phyloP scores from a whole-genome alignment of 2,797 vertebrate genomes.

The Myotis vivesi region DNA sequence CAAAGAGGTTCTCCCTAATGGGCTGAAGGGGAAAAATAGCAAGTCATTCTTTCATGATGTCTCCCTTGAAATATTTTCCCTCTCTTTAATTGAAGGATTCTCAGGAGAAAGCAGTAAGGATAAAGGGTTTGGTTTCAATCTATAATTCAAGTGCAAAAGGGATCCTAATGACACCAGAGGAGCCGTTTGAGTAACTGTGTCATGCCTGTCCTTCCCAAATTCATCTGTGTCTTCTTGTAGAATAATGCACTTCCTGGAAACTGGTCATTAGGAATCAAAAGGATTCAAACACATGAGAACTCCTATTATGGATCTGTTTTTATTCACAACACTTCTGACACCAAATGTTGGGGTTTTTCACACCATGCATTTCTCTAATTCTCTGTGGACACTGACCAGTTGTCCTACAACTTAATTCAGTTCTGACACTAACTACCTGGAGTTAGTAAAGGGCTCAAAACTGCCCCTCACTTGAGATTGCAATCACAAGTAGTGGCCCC shows the following conservation, averaged over 20 bases:
- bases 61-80: not conserved
- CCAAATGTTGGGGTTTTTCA: not conserved
- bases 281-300: not conserved
- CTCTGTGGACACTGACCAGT: not conserved
- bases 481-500: no score
- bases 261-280: not conserved
- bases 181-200: not conserved
- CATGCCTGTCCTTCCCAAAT: not conserved
- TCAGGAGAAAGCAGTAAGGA: not conserved
- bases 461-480: not conserved
- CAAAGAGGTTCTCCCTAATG: not conserved
- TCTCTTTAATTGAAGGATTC: not conserved
- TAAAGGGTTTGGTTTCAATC: not conserved
- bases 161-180: not conserved
- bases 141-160: slow-evolving; percentile 9
- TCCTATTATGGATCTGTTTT: not conserved
- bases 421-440: not conserved
- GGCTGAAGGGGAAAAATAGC: not conserved
- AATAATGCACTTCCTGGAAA: not conserved
- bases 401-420: not conserved
- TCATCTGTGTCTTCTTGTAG: not conserved
- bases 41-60: not conserved
- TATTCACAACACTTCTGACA: not conserved
- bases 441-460: not conserved
- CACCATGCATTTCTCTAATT: not conserved